Percentiles rank a stretch among this genome's conserved stretches.
phyloP scores from a whole-genome alignment of 2,797 vertebrate genomes.

The Australoheros facetus region DNA sequence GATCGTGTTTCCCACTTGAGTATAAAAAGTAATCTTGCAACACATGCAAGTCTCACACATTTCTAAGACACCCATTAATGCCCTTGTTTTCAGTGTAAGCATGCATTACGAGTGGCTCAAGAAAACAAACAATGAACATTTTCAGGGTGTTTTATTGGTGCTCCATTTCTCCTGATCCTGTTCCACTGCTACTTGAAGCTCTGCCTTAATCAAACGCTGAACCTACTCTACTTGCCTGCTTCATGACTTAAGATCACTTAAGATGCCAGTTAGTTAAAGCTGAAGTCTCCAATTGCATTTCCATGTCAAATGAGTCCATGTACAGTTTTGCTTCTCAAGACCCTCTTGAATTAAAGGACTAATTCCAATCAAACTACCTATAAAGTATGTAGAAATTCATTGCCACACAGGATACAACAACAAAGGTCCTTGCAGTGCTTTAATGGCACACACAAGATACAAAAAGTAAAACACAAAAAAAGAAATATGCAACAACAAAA shows the following conservation, averaged over 20 bases:
- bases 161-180: not conserved
- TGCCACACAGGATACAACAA: too few relatives aligned
- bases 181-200: not conserved
- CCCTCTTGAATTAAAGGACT: not conserved
- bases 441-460: too few relatives aligned
- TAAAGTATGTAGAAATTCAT: too few relatives aligned
- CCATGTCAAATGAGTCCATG: not conserved
- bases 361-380: not conserved
- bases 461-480: too few relatives aligned
- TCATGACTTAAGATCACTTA: not conserved
- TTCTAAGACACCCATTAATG: slow-evolving; percentile 29
- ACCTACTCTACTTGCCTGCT: not conserved
- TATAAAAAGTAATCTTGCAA: slow-evolving; percentile 12
- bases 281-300: not conserved
- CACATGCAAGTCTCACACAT: not conserved
- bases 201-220: not conserved
- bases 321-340: not conserved
- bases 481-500: too few relatives aligned
- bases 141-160: not conserved
- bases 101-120: not conserved
- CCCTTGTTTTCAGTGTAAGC: not conserved
- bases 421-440: too few relatives aligned
- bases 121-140: slow-evolving; percentile 21
- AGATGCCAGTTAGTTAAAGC: not conserved
- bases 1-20: not conserved